Percentiles rank a stretch among this genome's conserved stretches.
Evolutionary conservation across 2,888 invertebrate genomes (phyloP).

Genomic region (Prenolepis imparis): DNA sequence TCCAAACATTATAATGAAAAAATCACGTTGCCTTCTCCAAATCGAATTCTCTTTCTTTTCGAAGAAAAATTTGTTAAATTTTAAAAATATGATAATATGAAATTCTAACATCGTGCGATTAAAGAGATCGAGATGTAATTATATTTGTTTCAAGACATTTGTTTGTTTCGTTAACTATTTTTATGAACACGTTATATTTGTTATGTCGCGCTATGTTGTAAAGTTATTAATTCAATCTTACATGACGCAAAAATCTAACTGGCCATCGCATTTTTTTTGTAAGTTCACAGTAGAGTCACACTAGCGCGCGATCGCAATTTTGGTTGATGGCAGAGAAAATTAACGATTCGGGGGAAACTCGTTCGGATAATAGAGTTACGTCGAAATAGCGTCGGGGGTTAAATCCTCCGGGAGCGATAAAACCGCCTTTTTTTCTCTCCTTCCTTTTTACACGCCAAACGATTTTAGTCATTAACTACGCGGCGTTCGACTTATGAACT

Average conservation of each 20-base stretch:
- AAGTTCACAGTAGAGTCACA: slow-evolving; percentile 34
- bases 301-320: slow-evolving; percentile 60
- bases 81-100: background rate
- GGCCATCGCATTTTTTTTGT: slow-evolving; percentile 17
- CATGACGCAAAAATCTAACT: background rate
- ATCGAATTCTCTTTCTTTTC: background rate
- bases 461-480: slow-evolving; percentile 67
- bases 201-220: background rate
- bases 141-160: background rate
- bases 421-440: slow-evolving; percentile 49
- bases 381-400: slow-evolving; percentile 64
- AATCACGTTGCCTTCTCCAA: no score
- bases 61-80: background rate
- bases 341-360: slow-evolving; percentile 65
- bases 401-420: slow-evolving; percentile 68
- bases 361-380: slow-evolving; percentile 72
- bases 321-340: slow-evolving; percentile 59
- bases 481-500: slow-evolving; percentile 52
- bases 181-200: background rate
- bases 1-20: background rate
- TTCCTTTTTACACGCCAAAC: slow-evolving; percentile 55
- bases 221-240: background rate
- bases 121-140: background rate
- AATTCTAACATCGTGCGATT: background rate
- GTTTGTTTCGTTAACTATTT: no score